phyloP scores from a whole-genome alignment of 2,113 vertebrate genomes.

The Forbesichthys agassizii region DNA sequence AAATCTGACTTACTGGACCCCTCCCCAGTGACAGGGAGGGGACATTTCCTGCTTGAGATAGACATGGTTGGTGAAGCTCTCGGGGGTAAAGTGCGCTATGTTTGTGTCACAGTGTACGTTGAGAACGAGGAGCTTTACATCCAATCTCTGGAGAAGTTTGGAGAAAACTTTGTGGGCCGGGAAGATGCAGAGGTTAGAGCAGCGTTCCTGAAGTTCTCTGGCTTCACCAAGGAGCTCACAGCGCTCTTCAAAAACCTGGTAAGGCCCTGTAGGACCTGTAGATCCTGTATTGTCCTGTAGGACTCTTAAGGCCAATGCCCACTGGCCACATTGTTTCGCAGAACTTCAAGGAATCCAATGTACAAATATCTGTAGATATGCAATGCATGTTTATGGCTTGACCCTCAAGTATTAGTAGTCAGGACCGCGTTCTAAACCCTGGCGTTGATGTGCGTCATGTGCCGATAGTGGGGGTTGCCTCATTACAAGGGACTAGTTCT shows the following conservation, averaged over 20 bases:
- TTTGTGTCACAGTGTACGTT: slow-evolving; percentile 83
- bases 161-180: slow-evolving; percentile 82
- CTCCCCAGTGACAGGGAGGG: too few species aligned
- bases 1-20: too few species aligned
- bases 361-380: too few species aligned
- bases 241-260: slow-evolving; percentile 98
- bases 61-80: neutral
- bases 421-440: neutral
- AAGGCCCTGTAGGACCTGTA: slow-evolving; percentile 45
- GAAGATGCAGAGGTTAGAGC: slow-evolving; percentile 86
- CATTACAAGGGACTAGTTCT: too few species aligned
- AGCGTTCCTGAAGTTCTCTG: slow-evolving; percentile 89
- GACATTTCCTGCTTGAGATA: too few species aligned
- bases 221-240: slow-evolving; percentile 92
- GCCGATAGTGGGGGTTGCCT: too few species aligned
- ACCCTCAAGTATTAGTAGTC: too few species aligned
- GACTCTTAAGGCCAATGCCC: neutral
- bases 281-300: neutral
- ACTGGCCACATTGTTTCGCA: neutral
- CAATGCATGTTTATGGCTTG: too few species aligned
- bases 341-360: too few species aligned
- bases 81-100: too few species aligned
- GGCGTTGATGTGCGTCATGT: neutral
- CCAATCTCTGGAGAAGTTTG: slow-evolving; percentile 91
- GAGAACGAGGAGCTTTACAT: slow-evolving; percentile 94